Evolutionary conservation across 37 sponge, comb jelly and placozoan genomes (phyloP).

Genomic region (Haliclona indistincta): DNA sequence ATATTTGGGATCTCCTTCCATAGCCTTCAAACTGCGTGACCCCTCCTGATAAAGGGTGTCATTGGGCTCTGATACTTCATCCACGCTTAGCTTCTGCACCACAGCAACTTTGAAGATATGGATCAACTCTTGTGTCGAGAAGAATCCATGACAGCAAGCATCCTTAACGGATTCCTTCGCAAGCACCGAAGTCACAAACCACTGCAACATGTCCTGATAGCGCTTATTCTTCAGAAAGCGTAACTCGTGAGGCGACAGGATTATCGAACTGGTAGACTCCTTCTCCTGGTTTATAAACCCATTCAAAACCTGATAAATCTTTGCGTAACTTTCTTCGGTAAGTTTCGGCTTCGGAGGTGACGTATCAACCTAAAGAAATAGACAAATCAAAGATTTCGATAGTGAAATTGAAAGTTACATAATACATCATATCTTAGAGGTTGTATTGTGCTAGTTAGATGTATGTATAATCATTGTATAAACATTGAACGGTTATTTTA

Average conservation of each 20-base stretch:
- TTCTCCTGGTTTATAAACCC: background rate
- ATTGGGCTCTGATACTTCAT: background rate
- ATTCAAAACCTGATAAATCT: conserved; percentile 14
- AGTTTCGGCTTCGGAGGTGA: conserved; percentile 33
- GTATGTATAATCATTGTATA: no score
- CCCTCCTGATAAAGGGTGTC: background rate
- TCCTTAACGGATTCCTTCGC: conserved; percentile 6
- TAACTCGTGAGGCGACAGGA: conserved; percentile 24
- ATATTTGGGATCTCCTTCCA: conserved; percentile 8
- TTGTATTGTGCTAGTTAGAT: no score
- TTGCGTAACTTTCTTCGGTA: conserved; percentile 2
- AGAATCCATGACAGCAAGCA: conserved; percentile 20
- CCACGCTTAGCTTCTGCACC: background rate
- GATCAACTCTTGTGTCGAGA: conserved; percentile 56
- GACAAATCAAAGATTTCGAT: no score
- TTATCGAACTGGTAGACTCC: background rate
- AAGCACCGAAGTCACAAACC: conserved; percentile 39
- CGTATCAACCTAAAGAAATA: no score
- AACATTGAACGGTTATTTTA: no score
- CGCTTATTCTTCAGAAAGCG: conserved; percentile 1
- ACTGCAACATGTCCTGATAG: conserved; percentile 22
- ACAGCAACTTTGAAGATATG: conserved; percentile 38
- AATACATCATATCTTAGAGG: no score
- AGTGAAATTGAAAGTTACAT: no score
- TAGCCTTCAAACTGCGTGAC: background rate